Base-by-base conservation (phyloP, 2,113 vertebrate genomes). In the Monarcha castaneiventris region DNA sequence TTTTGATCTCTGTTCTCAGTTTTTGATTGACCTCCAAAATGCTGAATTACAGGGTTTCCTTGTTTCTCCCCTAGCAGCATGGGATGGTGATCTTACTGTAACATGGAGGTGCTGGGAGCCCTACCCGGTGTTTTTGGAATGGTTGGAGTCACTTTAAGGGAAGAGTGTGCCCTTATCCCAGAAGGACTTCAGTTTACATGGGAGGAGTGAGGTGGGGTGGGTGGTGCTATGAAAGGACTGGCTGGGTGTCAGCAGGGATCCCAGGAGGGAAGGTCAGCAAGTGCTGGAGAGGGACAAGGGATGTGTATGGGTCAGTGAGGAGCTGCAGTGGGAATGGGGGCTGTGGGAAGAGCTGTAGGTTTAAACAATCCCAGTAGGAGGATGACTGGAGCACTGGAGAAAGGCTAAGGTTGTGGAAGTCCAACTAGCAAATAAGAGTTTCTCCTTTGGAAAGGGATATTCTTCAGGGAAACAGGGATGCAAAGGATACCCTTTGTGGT, bases 401-500 rank as follows among this genome's bases (percentile, higher is more conserved):
- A 52, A 55, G 61, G 41, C 30, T 13, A 18, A 43, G 23, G 32
- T 32, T 39, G 29, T 58, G 35, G 32, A 61, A 64, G 29, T 13
- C 20, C 41, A 75, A 33, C 59, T n/a, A 62, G 8, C 33, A 74
- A 68, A 14, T 23, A 27, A 27, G 51, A 66, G n/a, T 71, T 90
- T 46, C 13, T 94, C 25, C 6, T 72, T 72, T 29, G 43, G 52
- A 77, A 90, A 61, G 32, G 33, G 63, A 9, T 74, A 5, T 32
- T 80, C 8, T 77, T 61, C 2, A 7, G 29, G 13, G 21, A 33
- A 18, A 54, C 2, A 0, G 29, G n/a, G 27, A 29, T 5, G 3
- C 54, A n/a, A 64, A 81, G 44, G 41, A 56, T 25, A 17, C 4
- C 2, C 17, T 66, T 61, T 54, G 55, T 62, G 35, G 22, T 54